A percentile compares a stretch with the other conserved stretches of the same genome.
phyloP scores from a whole-genome alignment of 2,113 vertebrate species.

The Todiramphus chloris region DNA sequence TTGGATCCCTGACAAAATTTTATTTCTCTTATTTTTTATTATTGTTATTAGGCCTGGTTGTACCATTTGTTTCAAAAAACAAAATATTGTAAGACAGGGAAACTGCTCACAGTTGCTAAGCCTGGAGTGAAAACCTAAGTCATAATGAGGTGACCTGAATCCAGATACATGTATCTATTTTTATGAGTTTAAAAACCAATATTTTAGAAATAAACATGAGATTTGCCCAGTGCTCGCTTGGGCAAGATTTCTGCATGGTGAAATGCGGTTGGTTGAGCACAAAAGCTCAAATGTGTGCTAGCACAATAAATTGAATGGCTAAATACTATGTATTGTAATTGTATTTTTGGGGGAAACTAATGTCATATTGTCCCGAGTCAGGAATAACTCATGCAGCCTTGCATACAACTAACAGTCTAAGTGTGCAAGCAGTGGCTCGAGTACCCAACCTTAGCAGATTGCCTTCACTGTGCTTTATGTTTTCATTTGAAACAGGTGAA shows the following conservation, averaged over 20 bases:
- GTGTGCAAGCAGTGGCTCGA: not conserved
- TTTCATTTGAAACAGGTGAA: not conserved
- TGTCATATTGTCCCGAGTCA: not conserved
- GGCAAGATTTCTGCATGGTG: not conserved
- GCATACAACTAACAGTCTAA: not conserved
- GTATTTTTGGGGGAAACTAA: not conserved
- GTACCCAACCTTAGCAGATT: not conserved
- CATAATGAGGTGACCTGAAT: not conserved
- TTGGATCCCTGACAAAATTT: slow-evolving; percentile 48
- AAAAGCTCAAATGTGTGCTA: not conserved
- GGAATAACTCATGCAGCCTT: not conserved
- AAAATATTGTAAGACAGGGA: not conserved
- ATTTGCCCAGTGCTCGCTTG: not conserved
- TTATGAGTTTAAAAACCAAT: not conserved
- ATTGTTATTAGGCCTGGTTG: not conserved
- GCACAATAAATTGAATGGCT: not conserved
- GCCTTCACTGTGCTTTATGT: not conserved
- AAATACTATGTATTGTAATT: not conserved
- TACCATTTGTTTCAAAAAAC: not conserved
- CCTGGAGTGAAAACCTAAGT: not conserved
- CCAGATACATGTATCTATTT: not conserved
- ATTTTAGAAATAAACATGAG: not conserved
- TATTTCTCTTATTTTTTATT: not conserved
- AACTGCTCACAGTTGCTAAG: not conserved
- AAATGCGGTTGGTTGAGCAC: not conserved